These are phyloP conservation scores for Onychomys leucogaster DNA, from an alignment of 2,797 vertebrate genomes.

Conservation along the genomic window DNA sequence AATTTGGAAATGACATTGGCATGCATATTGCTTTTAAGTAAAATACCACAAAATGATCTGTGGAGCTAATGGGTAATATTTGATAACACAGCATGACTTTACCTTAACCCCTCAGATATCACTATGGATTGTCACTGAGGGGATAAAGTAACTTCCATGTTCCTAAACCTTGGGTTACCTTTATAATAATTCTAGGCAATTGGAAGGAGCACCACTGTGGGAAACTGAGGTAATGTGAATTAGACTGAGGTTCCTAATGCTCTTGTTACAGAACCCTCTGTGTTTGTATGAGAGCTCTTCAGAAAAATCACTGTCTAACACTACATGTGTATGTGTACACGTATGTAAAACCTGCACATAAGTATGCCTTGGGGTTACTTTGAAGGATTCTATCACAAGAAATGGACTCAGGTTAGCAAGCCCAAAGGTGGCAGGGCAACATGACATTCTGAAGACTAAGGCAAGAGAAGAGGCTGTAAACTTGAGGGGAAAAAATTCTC, in stretches of 20 bases:
- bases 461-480: not conserved
- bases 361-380: not conserved
- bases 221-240: rapidly evolving
- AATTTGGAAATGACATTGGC: not conserved
- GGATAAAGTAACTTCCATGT: not conserved
- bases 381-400: not conserved
- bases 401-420: not conserved
- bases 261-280: not conserved
- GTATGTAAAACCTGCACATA: not conserved
- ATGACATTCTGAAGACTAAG: not conserved
- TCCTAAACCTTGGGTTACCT: not conserved
- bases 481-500: not conserved
- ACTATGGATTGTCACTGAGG: not conserved
- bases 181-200: too few species aligned
- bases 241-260: not conserved
- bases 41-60: not conserved
- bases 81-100: not conserved
- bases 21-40: not conserved
- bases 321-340: not conserved
- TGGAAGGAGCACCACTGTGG: rapidly evolving
- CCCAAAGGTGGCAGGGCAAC: not conserved
- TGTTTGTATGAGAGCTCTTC: not conserved
- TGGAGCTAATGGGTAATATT: not conserved
- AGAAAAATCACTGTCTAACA: not conserved
- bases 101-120: not conserved